Evolutionary conservation across 1,140 invertebrate species (phyloP).

Genomic region (Drosophila ambigua): DNA sequence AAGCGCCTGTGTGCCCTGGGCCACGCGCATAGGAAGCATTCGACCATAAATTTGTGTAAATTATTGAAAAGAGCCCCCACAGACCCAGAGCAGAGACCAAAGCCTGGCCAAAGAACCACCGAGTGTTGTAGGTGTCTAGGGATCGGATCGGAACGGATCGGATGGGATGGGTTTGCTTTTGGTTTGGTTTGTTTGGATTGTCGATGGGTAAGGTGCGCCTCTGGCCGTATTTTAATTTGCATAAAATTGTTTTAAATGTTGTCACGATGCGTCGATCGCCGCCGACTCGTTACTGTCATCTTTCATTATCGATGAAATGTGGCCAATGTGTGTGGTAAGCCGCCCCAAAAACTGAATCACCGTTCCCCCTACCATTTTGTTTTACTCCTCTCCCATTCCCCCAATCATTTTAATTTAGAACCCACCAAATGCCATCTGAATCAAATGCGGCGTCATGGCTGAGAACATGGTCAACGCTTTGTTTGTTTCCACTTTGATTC

Average conservation of each 20-base stretch:
- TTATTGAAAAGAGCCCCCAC: conserved; percentile 59
- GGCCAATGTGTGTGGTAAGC: conserved; percentile 69
- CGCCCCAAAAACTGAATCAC: conserved; percentile 2
- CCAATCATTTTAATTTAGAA: conserved; percentile 73
- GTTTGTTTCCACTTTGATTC: conserved; percentile 32
- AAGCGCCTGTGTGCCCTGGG: conserved; percentile 34
- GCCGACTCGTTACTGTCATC: conserved; percentile 77
- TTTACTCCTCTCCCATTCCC: background rate
- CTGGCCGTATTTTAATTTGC: conserved; percentile 76
- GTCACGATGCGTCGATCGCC: conserved; percentile 58
- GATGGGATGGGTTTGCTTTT: background rate
- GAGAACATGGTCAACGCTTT: conserved; percentile 60
- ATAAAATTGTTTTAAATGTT: conserved; percentile 83
- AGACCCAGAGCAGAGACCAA: background rate
- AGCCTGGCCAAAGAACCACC: conserved; percentile 11
- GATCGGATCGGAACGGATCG: conserved; percentile 18
- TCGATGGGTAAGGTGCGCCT: conserved; percentile 48
- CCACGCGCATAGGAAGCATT: conserved; percentile 49
- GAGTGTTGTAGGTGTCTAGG: conserved; percentile 66
- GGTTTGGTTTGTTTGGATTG: conserved; percentile 5
- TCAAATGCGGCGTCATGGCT: conserved; percentile 55
- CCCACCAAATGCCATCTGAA: conserved; percentile 57
- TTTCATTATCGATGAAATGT: conserved; percentile 82
- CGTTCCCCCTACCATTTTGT: background rate
- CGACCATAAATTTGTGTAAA: conserved; percentile 73